phyloP scores from a whole-genome alignment of 2,113 vertebrate species.

The Lota lota region DNA sequence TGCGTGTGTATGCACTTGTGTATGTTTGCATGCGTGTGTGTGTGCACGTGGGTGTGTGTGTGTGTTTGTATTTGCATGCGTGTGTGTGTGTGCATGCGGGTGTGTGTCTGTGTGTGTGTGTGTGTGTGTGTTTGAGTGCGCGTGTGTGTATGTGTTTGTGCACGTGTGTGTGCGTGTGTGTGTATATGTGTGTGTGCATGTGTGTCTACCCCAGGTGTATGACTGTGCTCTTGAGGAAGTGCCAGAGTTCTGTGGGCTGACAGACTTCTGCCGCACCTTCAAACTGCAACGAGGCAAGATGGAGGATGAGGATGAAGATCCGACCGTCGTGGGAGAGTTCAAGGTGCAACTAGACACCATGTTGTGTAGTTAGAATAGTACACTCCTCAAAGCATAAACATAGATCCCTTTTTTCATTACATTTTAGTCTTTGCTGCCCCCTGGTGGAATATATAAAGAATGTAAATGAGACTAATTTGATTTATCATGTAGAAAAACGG shows the following conservation, averaged over 20 bases:
- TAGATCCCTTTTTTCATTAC: neutral
- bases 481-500: no score
- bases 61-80: no score
- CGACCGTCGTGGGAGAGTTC: slow-evolving; percentile 92
- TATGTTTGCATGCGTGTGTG: no score
- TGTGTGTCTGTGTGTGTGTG: no score
- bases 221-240: slow-evolving; percentile 83
- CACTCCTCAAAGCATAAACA: no score
- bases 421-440: slow-evolving; percentile 36
- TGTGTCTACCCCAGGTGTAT: slow-evolving; percentile 76
- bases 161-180: neutral
- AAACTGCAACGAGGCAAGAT: slow-evolving; percentile 87
- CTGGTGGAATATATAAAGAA: slow-evolving; percentile 42
- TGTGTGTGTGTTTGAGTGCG: neutral
- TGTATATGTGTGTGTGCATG: neutral
- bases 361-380: neutral
- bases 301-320: slow-evolving; percentile 84
- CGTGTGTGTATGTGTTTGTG: neutral
- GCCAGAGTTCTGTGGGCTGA: slow-evolving; percentile 81
- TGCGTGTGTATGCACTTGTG: no score
- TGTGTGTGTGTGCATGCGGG: no score
- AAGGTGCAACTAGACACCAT: slow-evolving; percentile 74
- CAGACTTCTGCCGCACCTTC: slow-evolving; percentile 94
- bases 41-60: no score
- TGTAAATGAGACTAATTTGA: no score